Evolutionary conservation across 2,113 vertebrate genomes (phyloP).

Genomic region (Todiramphus saurophagus): DNA sequence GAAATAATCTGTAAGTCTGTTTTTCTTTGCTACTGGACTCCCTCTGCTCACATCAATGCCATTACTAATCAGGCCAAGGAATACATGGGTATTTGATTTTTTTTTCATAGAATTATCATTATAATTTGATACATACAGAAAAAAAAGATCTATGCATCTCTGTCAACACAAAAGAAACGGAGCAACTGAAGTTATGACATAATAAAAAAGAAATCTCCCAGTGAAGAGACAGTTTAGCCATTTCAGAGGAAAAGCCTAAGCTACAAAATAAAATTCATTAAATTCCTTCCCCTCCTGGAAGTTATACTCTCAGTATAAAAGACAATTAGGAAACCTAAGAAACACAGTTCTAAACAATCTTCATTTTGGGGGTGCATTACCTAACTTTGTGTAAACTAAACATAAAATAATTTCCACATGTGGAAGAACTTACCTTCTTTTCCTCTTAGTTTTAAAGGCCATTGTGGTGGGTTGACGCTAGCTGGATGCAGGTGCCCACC

Average conservation of each 20-base stretch:
- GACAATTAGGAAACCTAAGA: background rate
- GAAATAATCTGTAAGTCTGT: background rate
- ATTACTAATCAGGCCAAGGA: constrained; percentile 17
- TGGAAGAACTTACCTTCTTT: background rate
- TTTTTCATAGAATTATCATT: background rate
- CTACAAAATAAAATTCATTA: constrained; percentile 19
- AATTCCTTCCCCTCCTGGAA: constrained; percentile 17
- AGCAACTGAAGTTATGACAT: constrained; percentile 40
- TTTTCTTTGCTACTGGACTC: background rate
- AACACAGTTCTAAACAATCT: background rate
- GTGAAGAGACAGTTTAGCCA: background rate
- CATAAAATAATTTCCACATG: background rate
- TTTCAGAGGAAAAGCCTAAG: constrained; percentile 20
- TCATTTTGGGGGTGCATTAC: background rate
- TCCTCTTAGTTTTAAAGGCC: background rate
- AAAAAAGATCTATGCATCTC: constrained; percentile 6
- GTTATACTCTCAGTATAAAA: background rate
- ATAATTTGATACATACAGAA: constrained; percentile 36
- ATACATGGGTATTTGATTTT: background rate
- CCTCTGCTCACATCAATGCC: background rate
- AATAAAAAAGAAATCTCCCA: constrained; percentile 52
- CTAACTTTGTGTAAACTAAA: background rate
- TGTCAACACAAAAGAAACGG: constrained; percentile 16
- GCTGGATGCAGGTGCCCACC: background rate
- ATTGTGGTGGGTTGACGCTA: background rate